A percentile compares a stretch with the other conserved stretches of the same genome.
phyloP scores from a whole-genome alignment of 2,888 invertebrate genomes.

The Phorcus lineatus region DNA sequence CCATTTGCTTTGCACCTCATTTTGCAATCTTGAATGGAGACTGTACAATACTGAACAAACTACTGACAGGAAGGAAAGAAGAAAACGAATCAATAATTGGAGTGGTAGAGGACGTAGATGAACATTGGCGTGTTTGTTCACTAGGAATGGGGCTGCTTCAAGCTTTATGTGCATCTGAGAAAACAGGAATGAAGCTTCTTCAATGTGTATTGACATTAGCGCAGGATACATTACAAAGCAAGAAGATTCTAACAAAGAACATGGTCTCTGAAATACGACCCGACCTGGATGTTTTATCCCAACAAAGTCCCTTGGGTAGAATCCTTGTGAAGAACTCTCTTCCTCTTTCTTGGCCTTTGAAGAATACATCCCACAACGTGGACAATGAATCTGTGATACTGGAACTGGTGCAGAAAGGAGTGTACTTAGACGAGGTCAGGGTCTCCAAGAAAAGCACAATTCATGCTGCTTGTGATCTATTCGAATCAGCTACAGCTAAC shows the following conservation, averaged over 20 bases:
- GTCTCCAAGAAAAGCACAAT: conserved; percentile 32
- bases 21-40: conserved; percentile 30
- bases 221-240: conserved; percentile 23
- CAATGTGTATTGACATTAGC: neutral
- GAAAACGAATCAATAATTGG: conserved; percentile 33
- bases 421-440: conserved; percentile 33
- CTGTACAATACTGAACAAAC: conserved; percentile 2
- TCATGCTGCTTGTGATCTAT: conserved; percentile 41
- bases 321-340: conserved; percentile 5
- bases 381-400: conserved; percentile 27
- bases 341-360: conserved; percentile 9
- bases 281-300: neutral
- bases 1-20: conserved; percentile 41
- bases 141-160: conserved; percentile 33
- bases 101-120: conserved; percentile 30
- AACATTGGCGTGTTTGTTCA: conserved; percentile 32
- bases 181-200: conserved; percentile 22
- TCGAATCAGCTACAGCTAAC: conserved; percentile 30
- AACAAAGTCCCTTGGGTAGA: neutral
- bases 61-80: conserved; percentile 32
- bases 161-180: conserved; percentile 25
- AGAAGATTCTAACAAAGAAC: conserved; percentile 33
- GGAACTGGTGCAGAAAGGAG: conserved; percentile 32
- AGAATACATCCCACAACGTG: neutral
- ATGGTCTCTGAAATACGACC: conserved; percentile 33